Conservation (phyloP, 2,113 vertebrate species). For the Catharus minimus region DNA sequence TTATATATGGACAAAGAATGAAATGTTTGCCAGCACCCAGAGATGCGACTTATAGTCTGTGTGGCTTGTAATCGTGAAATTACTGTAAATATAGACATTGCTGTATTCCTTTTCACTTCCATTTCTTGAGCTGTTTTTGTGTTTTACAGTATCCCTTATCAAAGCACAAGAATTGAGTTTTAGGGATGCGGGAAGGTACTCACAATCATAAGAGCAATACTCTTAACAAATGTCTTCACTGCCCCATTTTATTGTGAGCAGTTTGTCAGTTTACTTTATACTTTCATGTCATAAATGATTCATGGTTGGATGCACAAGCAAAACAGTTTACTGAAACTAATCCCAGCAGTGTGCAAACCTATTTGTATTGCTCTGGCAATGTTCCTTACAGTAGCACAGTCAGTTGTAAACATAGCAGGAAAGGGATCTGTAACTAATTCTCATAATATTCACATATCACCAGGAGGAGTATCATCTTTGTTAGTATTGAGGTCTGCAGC, state of each 20-base stretch:
- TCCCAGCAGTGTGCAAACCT: neutral
- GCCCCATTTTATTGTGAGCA: neutral
- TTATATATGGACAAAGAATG: too few species aligned
- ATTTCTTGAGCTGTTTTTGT: neutral
- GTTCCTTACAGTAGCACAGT: neutral
- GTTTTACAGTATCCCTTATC: neutral
- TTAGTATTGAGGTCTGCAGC: neutral
- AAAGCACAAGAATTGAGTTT: neutral
- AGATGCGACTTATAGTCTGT: too few species aligned
- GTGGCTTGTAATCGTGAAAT: too few species aligned
- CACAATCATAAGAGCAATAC: neutral
- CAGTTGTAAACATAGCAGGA: neutral
- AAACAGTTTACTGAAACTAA: slow-evolving; percentile 26
- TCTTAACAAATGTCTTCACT: neutral
- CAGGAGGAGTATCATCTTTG: neutral
- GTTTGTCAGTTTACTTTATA: neutral
- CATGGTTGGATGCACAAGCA: neutral
- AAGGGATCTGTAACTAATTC: neutral
- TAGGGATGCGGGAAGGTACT: neutral
- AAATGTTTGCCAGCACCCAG: too few species aligned
- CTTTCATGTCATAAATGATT: neutral
- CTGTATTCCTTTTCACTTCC: neutral
- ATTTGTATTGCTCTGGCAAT: neutral
- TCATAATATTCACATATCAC: slow-evolving; percentile 1
- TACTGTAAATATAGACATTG: neutral